Evolutionary conservation across 1,140 invertebrate genomes (phyloP), one percentile per base, ranked within the genome.

Genomic region (Microplitis demolitor): DNA sequence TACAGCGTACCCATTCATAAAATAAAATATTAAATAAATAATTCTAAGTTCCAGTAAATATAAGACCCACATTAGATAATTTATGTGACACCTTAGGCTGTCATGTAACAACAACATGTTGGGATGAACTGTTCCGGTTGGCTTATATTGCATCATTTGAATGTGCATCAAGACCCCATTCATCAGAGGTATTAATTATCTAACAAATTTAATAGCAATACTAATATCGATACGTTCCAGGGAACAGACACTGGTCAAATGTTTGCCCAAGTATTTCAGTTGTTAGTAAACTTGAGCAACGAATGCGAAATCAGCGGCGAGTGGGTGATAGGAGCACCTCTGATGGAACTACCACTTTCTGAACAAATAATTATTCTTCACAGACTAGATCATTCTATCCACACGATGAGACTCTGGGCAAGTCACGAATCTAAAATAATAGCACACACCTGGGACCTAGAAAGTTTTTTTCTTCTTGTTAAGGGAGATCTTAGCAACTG

Each of bases 291-390:
- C 0, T 81, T 93, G 4, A 91, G 88, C 74, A 93, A 93, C 78
- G 89, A 90, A 66, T 93, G 91, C 75, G 92, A 93, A 82, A 88
- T 90, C 0, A 90, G 91, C 0, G 90, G 89, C 72, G 90, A 92
- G 69, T 91, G 91, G 86, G 89, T 91, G 16, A 79, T 90, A 62
- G 91, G 90, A 2, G 90, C 91, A 1, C 90, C 91, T 0, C 79
- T 92, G 11, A 91, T 92, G 72, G 90, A 94, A 75, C 78, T 94
- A 60, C 93, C 93, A 0, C 86, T 94, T 4, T 92, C 93, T 0
- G 93, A 95, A 79, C 93, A 95, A 84, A 94, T 95, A 80, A 91
- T 93, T 3, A 90, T 94, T 51, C 85, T 95, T 4, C 93, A 95
- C 81, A 88, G 93, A 79, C 85, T 94, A 90, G 93, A 94, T 85